Base-by-base conservation (phyloP, 2,113 vertebrate species). In the Scytalopus superciliaris region DNA sequence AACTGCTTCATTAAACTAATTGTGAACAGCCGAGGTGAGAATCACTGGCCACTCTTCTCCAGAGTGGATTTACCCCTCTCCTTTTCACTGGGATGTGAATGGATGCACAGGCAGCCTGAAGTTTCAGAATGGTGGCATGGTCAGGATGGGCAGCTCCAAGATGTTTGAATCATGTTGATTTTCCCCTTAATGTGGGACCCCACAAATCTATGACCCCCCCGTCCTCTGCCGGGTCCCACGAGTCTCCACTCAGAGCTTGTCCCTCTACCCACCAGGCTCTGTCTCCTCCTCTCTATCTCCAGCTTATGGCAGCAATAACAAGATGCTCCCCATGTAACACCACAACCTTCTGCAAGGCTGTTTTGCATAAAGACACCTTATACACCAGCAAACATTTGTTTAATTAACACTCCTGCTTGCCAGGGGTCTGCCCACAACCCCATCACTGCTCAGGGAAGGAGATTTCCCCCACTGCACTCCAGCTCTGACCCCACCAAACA, bases 401-500 rank as follows among this genome's bases (percentile, higher is more conserved):
- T 83, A 63, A 93, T 94, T 84, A 94, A 55, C 82, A 23, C 69
- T 52, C 37, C 31, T 16, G 23, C 82, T 50, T 83, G 75, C 81
- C 74, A 83, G 57, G 44, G 63, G 6, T 35, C 89, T 74, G 62
- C 87, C 45, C 66, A 82, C 81, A 67, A 10, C 84, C 69, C 44
- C 52, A 9, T 4, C 0, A 0, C 21, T 25, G n/a, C 0, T 0
- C 28, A 7, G 4, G 40, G 44, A 81, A 31, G n/a, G n/a, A n/a
- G 21, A 8, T 21, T 40, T 66, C 39, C 45, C 35, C 82, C 23
- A 5, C 42, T 5, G 1, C 30, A 7, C 44, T 42, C 40, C 40
- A 42, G 44, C 16, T 44, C 44, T 44, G 44, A 44, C 40, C 14
- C 40, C 40, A 42, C 40, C 40, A 42, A 42, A 14, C 40, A 42